Percentiles rank a stretch among this genome's conserved stretches.
Conservation (phyloP, 1,140 invertebrate species). For the Listronotus bonariensis region DNA sequence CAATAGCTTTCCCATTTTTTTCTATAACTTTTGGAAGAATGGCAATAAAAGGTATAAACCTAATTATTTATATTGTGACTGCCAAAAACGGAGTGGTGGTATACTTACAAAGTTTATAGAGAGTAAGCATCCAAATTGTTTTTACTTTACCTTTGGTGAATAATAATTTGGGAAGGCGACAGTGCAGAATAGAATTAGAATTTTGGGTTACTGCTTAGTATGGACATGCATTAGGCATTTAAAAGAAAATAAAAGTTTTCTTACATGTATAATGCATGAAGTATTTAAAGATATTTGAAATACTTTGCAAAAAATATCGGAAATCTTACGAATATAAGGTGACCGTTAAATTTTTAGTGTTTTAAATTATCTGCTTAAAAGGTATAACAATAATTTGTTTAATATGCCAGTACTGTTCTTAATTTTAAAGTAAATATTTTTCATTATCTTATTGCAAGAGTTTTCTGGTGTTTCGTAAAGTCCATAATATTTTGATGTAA, state of each 20-base stretch:
- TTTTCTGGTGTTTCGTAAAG: no score
- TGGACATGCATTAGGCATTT: slow-evolving; percentile 1
- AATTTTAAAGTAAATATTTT: no score
- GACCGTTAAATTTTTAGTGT: no score
- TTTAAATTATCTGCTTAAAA: no score
- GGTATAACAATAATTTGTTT: no score
- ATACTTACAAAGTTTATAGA: slow-evolving; percentile 25
- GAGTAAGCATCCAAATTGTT: slow-evolving; percentile 20
- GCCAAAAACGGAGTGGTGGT: slow-evolving; percentile 35
- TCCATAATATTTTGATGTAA: no score
- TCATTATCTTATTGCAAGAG: no score
- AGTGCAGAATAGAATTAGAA: slow-evolving; percentile 17
- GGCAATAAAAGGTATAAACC: slow-evolving; percentile 19
- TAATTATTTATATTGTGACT: slow-evolving; percentile 38
- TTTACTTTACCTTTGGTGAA: slow-evolving; percentile 22
- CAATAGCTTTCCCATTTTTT: slow-evolving; percentile 28
- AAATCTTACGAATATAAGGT: no score
- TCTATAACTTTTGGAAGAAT: slow-evolving; percentile 4
- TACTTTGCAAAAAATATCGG: no score
- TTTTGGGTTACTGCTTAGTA: slow-evolving; percentile 29
- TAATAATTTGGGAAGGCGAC: slow-evolving; percentile 6
- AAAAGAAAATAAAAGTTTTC: slow-evolving; percentile 20
- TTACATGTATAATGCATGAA: not conserved
- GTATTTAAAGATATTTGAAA: not conserved
- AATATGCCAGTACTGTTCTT: no score